These are phyloP conservation scores for Polypterus bichir DNA, from an alignment of 2,113 vertebrate species.

Conservation along the genomic window DNA sequence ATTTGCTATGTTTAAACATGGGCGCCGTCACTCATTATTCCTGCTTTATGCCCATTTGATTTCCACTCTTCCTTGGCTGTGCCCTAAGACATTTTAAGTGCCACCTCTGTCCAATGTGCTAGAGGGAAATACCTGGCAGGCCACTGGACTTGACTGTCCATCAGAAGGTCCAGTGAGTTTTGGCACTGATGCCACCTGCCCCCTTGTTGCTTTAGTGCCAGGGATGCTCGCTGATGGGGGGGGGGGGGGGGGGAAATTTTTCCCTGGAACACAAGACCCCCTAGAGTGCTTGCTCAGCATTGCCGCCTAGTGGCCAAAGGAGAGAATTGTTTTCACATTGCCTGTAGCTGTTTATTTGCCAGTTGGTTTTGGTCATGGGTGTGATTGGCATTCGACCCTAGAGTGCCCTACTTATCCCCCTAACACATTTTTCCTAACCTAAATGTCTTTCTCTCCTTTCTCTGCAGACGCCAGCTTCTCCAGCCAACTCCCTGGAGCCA, in stretches of 20 bases:
- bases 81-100: no score
- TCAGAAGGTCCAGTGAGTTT: no score
- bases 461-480: slow-evolving; percentile 83
- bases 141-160: no score
- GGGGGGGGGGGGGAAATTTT: no score
- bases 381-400: slow-evolving; percentile 7
- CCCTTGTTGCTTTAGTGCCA: slow-evolving; percentile 4
- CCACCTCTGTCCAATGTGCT: no score
- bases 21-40: no score
- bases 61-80: no score
- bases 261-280: no score
- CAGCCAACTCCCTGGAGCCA: slow-evolving; percentile 86
- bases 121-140: no score
- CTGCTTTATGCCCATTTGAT: no score
- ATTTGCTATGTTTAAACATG: no score
- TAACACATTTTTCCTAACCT: slow-evolving; percentile 22
- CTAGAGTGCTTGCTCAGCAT: no score
- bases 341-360: background rate
- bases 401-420: slow-evolving; percentile 18
- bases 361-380: slow-evolving; percentile 10
- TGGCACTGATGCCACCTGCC: background rate
- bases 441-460: background rate
- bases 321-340: slow-evolving; percentile 21
- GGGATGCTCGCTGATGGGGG: slow-evolving; percentile 3
- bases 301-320: background rate